Evolutionary conservation across 2,797 vertebrate species (phyloP).

Genomic region (Peromyscus melanophrys): DNA sequence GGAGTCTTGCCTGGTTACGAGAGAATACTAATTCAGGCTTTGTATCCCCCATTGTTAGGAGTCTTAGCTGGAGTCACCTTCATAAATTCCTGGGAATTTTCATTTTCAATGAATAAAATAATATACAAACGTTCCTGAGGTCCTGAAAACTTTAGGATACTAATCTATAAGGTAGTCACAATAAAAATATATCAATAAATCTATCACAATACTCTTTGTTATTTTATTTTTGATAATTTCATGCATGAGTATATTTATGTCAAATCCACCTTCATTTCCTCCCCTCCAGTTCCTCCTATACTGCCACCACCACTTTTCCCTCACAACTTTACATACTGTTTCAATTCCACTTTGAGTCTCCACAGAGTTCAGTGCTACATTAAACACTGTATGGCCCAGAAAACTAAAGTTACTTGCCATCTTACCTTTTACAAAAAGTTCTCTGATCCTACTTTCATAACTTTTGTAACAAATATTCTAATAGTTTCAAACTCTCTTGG

Average conservation of each 20-base stretch:
- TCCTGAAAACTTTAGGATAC: slow-evolving; percentile 12
- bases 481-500: background rate
- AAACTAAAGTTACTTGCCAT: too few species aligned
- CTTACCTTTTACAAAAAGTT: too few species aligned
- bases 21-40: too few species aligned
- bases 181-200: slow-evolving; percentile 5
- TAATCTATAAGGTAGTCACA: background rate
- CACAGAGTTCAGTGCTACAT: too few species aligned
- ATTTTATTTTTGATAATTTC: background rate
- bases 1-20: too few species aligned
- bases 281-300: background rate
- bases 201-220: background rate
- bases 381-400: too few species aligned
- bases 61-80: too few species aligned
- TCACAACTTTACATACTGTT: background rate
- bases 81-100: background rate
- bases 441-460: too few species aligned
- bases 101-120: slow-evolving; percentile 39
- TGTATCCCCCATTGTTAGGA: too few species aligned
- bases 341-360: too few species aligned
- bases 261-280: background rate
- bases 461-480: background rate
- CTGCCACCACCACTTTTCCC: background rate
- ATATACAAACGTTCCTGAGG: background rate
- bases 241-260: background rate